These are phyloP conservation scores for Tricholaema leucomelas DNA, from an alignment of 2,113 vertebrate species.

Conservation along the genomic window DNA sequence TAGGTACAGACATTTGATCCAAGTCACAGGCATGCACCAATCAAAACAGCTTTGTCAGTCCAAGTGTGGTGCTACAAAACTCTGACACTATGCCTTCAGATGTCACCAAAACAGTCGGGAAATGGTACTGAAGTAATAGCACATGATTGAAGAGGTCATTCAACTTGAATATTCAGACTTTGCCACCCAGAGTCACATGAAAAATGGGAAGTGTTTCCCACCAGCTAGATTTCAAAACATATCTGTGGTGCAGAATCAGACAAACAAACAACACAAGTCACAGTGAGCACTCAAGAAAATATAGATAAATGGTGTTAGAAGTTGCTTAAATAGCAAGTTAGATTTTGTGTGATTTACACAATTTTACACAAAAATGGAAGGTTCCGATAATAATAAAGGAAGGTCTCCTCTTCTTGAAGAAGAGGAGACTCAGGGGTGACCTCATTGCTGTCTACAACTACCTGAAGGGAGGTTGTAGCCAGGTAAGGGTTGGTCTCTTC, in stretches of 20 bases:
- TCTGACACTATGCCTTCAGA: neutral
- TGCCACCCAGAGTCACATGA: neutral
- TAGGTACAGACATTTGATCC: neutral
- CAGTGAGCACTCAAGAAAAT: accelerated
- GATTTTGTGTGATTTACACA: neutral
- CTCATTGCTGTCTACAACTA: no score
- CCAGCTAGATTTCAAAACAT: neutral
- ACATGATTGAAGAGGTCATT: neutral
- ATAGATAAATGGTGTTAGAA: neutral
- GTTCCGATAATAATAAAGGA: no score
- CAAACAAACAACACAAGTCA: neutral
- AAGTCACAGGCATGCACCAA: neutral
- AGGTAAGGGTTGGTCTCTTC: no score
- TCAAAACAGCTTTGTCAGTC: neutral
- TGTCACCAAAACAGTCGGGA: neutral
- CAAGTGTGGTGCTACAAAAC: neutral
- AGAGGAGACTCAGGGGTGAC: no score
- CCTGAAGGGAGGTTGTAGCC: no score
- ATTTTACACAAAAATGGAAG: neutral
- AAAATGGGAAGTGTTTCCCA: neutral
- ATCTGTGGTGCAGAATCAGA: neutral
- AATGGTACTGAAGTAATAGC: neutral
- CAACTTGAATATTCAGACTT: neutral
- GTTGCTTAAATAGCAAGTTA: neutral
- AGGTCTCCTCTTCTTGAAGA: no score